Conservation (phyloP, 2,797 vertebrate genomes). For the Hemitrygon akajei region DNA sequence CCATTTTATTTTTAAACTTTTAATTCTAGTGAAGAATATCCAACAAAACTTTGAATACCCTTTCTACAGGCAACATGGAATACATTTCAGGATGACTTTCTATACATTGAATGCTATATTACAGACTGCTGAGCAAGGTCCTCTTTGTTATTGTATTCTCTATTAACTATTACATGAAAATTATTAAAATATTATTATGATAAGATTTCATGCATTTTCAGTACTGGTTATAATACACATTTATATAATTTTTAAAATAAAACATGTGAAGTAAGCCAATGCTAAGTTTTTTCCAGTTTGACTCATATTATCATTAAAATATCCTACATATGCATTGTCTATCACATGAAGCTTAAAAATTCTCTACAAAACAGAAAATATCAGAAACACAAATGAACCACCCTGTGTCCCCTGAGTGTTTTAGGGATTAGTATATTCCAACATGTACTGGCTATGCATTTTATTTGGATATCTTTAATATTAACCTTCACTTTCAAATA, state of each 20-base stretch:
- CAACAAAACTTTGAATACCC: background rate
- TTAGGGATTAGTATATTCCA: background rate
- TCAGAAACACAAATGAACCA: background rate
- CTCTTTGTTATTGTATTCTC: background rate
- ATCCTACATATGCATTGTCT: background rate
- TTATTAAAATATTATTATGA: background rate
- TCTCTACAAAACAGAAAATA: background rate
- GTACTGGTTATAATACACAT: background rate
- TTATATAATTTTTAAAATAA: background rate
- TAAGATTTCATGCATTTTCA: background rate
- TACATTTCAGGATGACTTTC: background rate
- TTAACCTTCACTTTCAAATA: conserved; percentile 15
- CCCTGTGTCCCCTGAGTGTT: background rate
- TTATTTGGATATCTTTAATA: background rate
- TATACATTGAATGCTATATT: background rate
- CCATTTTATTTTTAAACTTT: background rate
- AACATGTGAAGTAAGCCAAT: background rate
- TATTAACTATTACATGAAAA: background rate
- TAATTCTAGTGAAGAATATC: background rate
- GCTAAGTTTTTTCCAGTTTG: conserved; percentile 1
- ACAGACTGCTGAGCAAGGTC: background rate
- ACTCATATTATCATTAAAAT: conserved; percentile 10
- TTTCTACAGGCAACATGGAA: background rate
- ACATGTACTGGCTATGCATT: background rate
- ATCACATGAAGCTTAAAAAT: background rate